Base-by-base conservation (phyloP, 2,888 invertebrate species). In the Polietes domitor region DNA sequence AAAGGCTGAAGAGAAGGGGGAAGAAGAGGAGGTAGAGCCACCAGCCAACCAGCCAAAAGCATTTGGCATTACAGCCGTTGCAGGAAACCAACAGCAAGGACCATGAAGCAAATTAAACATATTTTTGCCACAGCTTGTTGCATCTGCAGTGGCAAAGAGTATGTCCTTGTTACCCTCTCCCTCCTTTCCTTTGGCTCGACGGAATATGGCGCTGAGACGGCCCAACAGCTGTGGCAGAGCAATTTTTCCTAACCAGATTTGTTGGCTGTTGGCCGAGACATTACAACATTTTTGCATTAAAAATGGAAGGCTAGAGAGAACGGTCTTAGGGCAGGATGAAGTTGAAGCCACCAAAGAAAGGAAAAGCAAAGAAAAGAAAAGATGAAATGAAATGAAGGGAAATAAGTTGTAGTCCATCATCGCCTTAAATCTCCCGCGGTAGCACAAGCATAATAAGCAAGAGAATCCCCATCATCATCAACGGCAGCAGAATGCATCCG, bases 201-300 rank as follows among this genome's bases (percentile, higher is more conserved):
- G 17, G 1, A 17, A 37, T 5, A 61, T 15, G 19, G n/a, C 7
- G 24, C 32, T 24, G 15, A n/a, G 4, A 32, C 32, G 3, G 58
- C 9, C 12, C 21, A 24, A 9, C 32, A 10, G 19, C 32, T 32
- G 63, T 32, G 1, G 4, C 32, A 17, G 28, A 4, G 17, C 68
- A 68, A 41, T 68, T 24, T 68, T 68, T 43, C 24, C 43, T 41
- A n/a, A 68, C 37, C 68, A 68, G 68, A 68, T 68, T 68, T 68
- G 68, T 68, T 24, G 68, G 24, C 43, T 68, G 41, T 43, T 68
- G 68, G 19, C 21, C 21, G 17, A 68, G 68, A 68, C 43, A 68
- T 68, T 41, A 68, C 68, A 68, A 68, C 41, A 68, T 68, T 68
- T 68, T 68, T 68, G 68, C 68, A 68, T 68, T 68, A 65, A 24